Conservation (phyloP, 2,113 vertebrate species). For the Neogale vison region DNA sequence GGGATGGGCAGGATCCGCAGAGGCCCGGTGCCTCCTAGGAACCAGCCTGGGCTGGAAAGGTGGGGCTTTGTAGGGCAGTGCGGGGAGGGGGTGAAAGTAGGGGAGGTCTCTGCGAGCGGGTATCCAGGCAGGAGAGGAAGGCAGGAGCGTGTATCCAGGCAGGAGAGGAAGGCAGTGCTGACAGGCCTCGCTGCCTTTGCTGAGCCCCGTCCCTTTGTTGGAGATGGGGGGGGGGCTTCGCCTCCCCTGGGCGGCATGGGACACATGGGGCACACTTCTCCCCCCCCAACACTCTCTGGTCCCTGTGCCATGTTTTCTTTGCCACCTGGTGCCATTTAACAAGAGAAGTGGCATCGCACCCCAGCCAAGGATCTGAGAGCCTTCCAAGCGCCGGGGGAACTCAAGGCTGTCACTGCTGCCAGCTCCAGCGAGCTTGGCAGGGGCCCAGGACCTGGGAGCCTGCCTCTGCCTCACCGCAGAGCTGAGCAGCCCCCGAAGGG, state of each 20-base stretch:
- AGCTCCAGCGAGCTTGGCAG: background rate
- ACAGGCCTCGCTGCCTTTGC: background rate
- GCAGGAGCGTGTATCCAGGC: fast-evolving
- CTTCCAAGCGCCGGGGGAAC: conserved; percentile 37
- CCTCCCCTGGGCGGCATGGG: background rate
- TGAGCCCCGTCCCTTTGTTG: background rate
- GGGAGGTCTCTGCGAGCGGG: no score
- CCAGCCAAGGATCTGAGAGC: conserved; percentile 14
- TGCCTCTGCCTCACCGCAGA: background rate
- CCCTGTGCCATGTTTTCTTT: conserved; percentile 21
- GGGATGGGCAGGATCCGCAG: background rate
- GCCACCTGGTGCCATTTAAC: conserved; percentile 71
- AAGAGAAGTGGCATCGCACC: conserved; percentile 31
- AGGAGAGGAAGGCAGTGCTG: fast-evolving
- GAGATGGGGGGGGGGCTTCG: background rate
- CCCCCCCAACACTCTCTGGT: background rate
- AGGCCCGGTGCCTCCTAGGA: background rate
- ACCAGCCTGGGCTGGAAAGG: background rate
- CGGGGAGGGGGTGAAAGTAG: fast-evolving
- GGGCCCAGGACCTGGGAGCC: background rate
- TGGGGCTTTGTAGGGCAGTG: background rate
- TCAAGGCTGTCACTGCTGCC: background rate
- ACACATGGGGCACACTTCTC: background rate
- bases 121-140: background rate
- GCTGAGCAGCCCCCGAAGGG: background rate